Percentiles rank a stretch among this genome's conserved stretches.
phyloP scores from a whole-genome alignment of 2,113 vertebrate species.

The Bothrops jararaca region DNA sequence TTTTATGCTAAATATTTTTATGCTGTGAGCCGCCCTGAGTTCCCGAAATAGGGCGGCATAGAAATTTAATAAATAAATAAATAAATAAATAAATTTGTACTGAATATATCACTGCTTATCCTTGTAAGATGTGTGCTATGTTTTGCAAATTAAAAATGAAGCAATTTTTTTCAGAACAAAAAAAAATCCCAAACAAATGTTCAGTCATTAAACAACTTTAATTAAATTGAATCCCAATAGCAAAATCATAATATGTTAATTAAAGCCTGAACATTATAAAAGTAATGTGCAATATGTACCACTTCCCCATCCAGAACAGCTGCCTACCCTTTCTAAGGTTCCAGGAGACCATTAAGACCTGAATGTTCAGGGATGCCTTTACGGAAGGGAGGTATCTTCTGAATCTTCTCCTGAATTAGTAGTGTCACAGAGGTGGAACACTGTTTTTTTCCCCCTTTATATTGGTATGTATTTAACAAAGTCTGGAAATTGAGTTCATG shows the following conservation, averaged over 20 bases:
- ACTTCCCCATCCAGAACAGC: neutral
- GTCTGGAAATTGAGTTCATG: neutral
- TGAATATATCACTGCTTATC: neutral
- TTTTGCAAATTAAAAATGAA: neutral
- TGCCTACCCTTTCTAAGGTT: neutral
- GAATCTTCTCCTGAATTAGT: neutral
- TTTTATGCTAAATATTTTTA: neutral
- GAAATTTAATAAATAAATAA: too few species aligned
- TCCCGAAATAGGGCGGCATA: too few species aligned
- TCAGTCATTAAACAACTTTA: neutral
- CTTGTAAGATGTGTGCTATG: neutral
- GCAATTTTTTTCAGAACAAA: neutral
- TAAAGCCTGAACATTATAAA: neutral
- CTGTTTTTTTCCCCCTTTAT: neutral
- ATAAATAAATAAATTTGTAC: neutral
- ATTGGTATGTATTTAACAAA: neutral
- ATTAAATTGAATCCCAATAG: neutral
- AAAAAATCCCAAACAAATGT: neutral
- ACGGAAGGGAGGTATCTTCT: neutral
- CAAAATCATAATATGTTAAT: neutral
- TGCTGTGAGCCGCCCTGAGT: too few species aligned
- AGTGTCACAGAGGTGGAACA: neutral
- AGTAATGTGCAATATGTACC: neutral
- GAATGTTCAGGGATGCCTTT: neutral
- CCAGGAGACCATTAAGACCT: neutral